Evolutionary conservation across 1,140 invertebrate species (phyloP).

Genomic region (Nautilus pompilius): DNA sequence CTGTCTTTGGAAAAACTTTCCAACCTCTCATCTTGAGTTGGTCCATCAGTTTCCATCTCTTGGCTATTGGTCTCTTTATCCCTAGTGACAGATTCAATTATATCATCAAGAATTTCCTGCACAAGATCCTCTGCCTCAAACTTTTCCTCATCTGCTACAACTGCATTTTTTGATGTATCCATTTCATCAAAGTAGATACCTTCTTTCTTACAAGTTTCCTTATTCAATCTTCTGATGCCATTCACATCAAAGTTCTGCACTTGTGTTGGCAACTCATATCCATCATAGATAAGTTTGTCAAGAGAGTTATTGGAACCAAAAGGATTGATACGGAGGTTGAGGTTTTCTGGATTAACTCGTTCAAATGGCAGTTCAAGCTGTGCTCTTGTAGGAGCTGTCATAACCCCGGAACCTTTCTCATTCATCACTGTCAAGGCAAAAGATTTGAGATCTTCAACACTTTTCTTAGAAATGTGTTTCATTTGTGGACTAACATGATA

Average conservation of each 20-base stretch:
- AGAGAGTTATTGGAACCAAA: constrained; percentile 46
- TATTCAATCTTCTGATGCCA: constrained; percentile 40
- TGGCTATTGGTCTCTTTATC: neutral
- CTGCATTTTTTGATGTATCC: constrained; percentile 8
- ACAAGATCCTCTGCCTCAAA: constrained; percentile 50
- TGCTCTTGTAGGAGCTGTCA: constrained; percentile 27
- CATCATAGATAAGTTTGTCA: constrained; percentile 46
- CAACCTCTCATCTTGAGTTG: neutral
- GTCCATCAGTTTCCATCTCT: neutral
- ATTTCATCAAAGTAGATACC: constrained; percentile 48
- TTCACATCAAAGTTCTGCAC: constrained; percentile 19
- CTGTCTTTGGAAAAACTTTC: constrained; percentile 16
- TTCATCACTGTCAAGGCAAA: constrained; percentile 41
- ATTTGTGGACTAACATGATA: constrained; percentile 68
- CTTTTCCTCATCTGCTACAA: neutral
- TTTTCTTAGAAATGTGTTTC: constrained; percentile 29
- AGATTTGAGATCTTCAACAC: constrained; percentile 40
- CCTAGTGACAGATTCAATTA: constrained; percentile 57
- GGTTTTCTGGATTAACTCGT: constrained; percentile 39
- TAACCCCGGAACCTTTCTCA: constrained; percentile 29
- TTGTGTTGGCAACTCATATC: constrained; percentile 26
- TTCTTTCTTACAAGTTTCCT: constrained; percentile 51
- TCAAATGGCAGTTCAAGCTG: constrained; percentile 49
- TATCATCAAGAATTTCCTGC: constrained; percentile 61
- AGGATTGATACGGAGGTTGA: constrained; percentile 51